Conservation (phyloP, 2,888 invertebrate genomes). For the Lissonota sp. region DNA sequence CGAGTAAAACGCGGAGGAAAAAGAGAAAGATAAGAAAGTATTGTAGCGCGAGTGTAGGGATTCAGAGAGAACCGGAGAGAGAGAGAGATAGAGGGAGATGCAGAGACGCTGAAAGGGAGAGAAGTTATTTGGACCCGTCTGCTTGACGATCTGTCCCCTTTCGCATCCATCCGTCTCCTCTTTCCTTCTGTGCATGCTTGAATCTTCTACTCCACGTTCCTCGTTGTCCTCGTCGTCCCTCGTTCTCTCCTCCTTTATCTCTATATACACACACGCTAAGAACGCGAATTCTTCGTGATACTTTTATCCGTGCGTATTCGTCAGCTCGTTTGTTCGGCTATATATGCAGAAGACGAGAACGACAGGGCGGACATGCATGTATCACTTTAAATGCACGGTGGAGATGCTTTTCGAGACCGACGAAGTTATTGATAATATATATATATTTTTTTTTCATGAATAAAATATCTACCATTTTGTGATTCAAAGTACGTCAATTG, state of each 20-base stretch:
- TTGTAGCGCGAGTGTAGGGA: constrained; percentile 44
- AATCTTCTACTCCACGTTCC: constrained; percentile 32
- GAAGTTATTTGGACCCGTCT: constrained; percentile 73
- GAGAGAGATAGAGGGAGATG: constrained; percentile 30
- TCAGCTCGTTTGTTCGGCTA: constrained; percentile 64
- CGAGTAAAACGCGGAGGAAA: constrained; percentile 37
- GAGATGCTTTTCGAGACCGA: constrained; percentile 1
- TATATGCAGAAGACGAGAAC: constrained; percentile 61
- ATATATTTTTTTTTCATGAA: not conserved
- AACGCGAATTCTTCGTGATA: constrained; percentile 62
- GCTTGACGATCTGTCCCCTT: constrained; percentile 72
- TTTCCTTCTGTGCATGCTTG: constrained; percentile 51
- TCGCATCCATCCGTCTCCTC: constrained; percentile 64
- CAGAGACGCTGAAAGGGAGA: constrained; percentile 61
- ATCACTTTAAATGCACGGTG: constrained; percentile 45
- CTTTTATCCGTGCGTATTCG: constrained; percentile 56
- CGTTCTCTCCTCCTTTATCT: constrained; percentile 47
- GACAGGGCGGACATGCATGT: constrained; percentile 16
- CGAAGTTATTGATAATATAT: constrained; percentile 20
- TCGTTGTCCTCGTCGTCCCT: constrained; percentile 22
- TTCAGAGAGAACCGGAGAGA: constrained; percentile 8
- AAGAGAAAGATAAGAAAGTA: constrained; percentile 57
- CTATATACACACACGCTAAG: not conserved
- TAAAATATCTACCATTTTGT: not conserved
- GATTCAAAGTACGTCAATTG: not conserved